phyloP scores from a whole-genome alignment of 2,113 vertebrate genomes.

The Taxidea taxus region DNA sequence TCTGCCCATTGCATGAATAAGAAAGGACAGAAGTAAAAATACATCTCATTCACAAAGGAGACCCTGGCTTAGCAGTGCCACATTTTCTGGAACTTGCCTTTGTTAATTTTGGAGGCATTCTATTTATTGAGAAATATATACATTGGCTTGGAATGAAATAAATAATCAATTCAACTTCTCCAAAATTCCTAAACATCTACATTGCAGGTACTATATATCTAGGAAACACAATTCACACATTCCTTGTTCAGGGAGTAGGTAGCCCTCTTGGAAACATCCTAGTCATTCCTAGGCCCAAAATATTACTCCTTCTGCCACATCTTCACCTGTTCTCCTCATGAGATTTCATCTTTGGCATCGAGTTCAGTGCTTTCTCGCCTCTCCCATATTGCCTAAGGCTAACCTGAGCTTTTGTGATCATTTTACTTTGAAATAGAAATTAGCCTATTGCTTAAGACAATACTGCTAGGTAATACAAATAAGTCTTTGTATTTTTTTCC shows the following conservation, averaged over 20 bases:
- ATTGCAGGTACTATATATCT: background rate
- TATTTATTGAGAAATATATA: background rate
- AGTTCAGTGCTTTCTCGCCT: background rate
- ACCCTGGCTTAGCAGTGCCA: background rate
- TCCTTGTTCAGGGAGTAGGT: background rate
- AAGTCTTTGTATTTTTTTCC: background rate
- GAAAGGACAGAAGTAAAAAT: background rate
- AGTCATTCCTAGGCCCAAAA: background rate
- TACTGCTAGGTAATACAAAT: background rate
- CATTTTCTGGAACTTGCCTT: background rate
- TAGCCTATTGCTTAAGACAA: background rate
- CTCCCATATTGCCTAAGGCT: background rate
- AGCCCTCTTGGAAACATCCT: background rate
- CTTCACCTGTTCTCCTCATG: background rate
- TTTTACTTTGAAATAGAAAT: slow-evolving; percentile 16
- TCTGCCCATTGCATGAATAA: background rate
- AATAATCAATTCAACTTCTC: background rate
- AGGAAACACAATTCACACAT: background rate
- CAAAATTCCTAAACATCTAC: background rate
- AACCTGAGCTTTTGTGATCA: background rate
- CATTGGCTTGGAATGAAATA: background rate
- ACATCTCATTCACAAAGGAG: background rate
- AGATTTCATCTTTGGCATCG: background rate
- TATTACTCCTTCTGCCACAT: background rate
- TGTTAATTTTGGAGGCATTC: background rate